Base-by-base conservation (phyloP, 2,113 vertebrate genomes). In the Pseudopipra pipra region DNA sequence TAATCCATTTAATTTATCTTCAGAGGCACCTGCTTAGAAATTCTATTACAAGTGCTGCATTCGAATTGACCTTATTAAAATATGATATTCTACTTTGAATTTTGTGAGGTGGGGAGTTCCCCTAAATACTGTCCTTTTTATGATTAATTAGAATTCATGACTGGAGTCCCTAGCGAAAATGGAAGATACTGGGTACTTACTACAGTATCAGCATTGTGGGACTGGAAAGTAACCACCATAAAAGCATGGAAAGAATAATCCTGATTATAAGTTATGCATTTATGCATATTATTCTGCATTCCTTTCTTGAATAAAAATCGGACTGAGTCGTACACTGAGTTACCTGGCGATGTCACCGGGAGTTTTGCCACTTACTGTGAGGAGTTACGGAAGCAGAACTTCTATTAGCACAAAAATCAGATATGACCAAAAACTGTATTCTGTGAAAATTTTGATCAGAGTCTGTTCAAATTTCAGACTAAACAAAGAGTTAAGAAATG, bases 21-120 rank as follows among this genome's bases (percentile, higher is more conserved):
- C 90, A 94, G 94, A 92, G 51, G 59, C 39, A 89, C 44, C 62
- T 71, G 37, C 35, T 82, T 66, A 87, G 77, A 94, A 93, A 94
- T 86, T 87, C 62, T 61, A 70, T 63, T 94, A 66, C 44, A 96
- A 93, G 11, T 54, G 31, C 41, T 87, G 77, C 52, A 68, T 70
- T 84, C 0, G 0, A 90, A 90, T 52, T 12, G 35, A 5, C 15
- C 21, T 90, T 19, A 76, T 83, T 83, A 88, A 91, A 85, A 83
- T 37, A 86, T 13, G 10, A 86, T 66, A 70, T 52, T 71, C 55
- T 35, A 75, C 51, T 85, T 51, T 9, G 21, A 78, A 75, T 92
- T 68, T 79, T 47, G 33, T 39, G 43, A 66, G 37, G 28, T 78
- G 58, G 24, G 37, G 37, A 78, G 5, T 44, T 70, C 63, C 51